Evolutionary conservation across 2,888 invertebrate species (phyloP), one percentile per base, ranked within the genome.

Genomic region (Bhutanitis thaidina): DNA sequence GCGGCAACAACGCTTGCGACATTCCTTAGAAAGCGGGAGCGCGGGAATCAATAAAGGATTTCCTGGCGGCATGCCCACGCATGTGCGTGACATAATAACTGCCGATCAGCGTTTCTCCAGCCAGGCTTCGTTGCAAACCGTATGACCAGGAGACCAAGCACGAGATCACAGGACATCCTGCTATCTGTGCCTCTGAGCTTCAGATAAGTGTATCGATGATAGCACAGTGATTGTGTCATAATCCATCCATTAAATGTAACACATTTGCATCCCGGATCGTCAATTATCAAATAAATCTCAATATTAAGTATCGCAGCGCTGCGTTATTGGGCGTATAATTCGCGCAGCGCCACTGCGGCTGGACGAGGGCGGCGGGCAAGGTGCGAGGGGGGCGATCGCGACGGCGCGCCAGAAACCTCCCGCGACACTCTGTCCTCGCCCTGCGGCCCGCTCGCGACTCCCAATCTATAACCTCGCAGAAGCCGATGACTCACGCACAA

Each of bases 41-140:
- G 86, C 85, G 86, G 87, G 88, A 88, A 89, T 89, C 89, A 85
- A 89, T 89, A 89, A 87, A 87, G 88, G 89, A 89, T 88, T 88
- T 89, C 80, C 87, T 89, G 88, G 86, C 85, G 86, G 68, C 79
- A 73, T 85, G 87, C 86, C 87, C 83, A 89, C 88, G 88, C 88
- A 89, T 89, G 88, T 89, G 88, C 88, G 87, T 88, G 77, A 76
- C 29, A 29, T 27, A 20, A 29, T 32, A 20, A 43, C 78, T 76
- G 53, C 56, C 55, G 55, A 54, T 37, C 67, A 63, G 63, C 60
- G 56, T 54, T 54, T 48, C 58, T 34, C 37, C 16, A 12, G n/a
- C 14, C n/a, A 34, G 29, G 12, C 44, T 27, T 12, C 12, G 16
- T 30, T 46, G 34, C 34, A 12, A 34, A 5, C 7, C 12, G 12